A percentile compares a stretch with the other conserved stretches of the same genome.
phyloP scores from a whole-genome alignment of 2,797 vertebrate genomes.

The Poeciliopsis infans region DNA sequence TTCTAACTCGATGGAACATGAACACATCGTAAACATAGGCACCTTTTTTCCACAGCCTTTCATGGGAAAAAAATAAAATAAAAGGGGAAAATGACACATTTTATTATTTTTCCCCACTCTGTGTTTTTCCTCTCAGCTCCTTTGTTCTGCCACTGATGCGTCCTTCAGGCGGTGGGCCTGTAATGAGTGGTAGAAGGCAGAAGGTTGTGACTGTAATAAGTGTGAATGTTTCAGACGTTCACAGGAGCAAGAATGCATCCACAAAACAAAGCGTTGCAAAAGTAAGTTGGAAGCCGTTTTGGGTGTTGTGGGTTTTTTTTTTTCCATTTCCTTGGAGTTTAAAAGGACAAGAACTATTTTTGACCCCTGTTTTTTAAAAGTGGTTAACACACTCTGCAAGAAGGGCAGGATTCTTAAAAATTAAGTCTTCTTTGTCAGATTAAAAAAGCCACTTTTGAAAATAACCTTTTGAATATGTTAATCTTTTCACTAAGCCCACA shows the following conservation, averaged over 20 bases:
- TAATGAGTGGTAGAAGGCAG: not conserved
- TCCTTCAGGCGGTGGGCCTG: not conserved
- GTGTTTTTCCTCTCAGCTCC: not conserved
- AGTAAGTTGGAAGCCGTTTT: not conserved
- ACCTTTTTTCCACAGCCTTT: not conserved
- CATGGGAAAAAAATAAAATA: too few species aligned
- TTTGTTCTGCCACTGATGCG: not conserved
- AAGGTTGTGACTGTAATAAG: not conserved
- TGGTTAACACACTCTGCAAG: not conserved
- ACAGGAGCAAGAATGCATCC: not conserved
- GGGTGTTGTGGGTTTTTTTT: not conserved
- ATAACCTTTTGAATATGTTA: not conserved
- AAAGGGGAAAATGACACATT: not conserved
- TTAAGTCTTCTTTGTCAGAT: not conserved
- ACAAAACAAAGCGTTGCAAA: not conserved
- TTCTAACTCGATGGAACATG: not conserved
- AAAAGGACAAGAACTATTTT: not conserved
- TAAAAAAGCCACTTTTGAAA: not conserved
- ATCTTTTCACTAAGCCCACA: not conserved
- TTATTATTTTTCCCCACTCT: not conserved
- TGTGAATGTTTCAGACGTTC: slow-evolving; percentile 14
- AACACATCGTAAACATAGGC: not conserved
- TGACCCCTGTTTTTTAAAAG: not conserved
- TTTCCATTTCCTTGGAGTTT: not conserved
- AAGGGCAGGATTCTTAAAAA: not conserved